phyloP scores from a whole-genome alignment of 64 coral and sea anemone species.

The Actinia equina region DNA sequence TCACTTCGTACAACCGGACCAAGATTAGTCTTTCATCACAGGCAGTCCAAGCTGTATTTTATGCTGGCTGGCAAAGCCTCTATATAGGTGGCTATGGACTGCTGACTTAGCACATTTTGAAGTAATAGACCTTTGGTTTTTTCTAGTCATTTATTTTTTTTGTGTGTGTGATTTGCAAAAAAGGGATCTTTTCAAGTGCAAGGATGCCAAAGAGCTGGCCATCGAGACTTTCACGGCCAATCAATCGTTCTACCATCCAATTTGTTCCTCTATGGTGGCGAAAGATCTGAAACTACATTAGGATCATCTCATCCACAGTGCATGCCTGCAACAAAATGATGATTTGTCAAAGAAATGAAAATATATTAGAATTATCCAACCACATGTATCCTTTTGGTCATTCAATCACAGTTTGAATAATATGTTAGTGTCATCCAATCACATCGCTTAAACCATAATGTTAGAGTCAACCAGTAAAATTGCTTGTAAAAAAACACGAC shows the following conservation, averaged over 20 bases:
- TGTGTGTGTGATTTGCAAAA: background rate
- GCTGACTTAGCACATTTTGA: no score
- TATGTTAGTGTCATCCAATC: no score
- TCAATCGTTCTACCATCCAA: constrained; percentile 69
- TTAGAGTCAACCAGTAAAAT: no score
- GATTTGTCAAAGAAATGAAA: background rate
- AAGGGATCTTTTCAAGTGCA: constrained; percentile 75
- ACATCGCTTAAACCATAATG: no score
- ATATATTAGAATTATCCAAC: background rate
- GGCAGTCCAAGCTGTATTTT: no score
- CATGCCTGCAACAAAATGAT: background rate
- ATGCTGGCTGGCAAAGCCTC: no score
- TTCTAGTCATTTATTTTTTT: background rate
- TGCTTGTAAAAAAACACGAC: no score
- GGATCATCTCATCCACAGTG: background rate
- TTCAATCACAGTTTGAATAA: no score
- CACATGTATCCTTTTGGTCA: background rate
- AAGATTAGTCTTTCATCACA: no score
- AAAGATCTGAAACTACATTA: constrained; percentile 68
- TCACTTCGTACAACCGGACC: no score
- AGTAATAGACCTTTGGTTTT: background rate
- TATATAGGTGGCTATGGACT: no score
- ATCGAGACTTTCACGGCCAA: constrained; percentile 69
- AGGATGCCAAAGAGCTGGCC: constrained; percentile 69
- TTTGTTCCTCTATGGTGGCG: constrained; percentile 53